Percentiles rank a stretch among this genome's conserved stretches.
Conservation (phyloP, 2,797 vertebrate species). For the Anableps anableps region DNA sequence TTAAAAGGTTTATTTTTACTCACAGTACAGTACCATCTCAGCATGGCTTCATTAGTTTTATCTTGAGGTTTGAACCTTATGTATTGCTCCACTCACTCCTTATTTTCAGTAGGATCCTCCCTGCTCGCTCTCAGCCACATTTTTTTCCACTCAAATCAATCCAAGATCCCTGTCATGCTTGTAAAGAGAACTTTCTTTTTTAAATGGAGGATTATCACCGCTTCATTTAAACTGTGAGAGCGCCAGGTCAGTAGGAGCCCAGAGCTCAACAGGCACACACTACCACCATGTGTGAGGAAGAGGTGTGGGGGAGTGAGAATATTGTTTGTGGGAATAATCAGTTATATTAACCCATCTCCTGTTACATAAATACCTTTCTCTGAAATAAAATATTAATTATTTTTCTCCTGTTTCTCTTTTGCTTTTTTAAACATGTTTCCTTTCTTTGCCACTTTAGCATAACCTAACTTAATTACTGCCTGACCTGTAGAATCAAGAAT, state of each 20-base stretch:
- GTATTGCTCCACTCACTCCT: slow-evolving; percentile 24
- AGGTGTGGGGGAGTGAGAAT: slow-evolving; percentile 4
- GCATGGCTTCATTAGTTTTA: slow-evolving; percentile 10
- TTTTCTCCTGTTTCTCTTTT: slow-evolving; percentile 18
- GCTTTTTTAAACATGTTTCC: slow-evolving; percentile 14
- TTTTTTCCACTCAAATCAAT: slow-evolving; percentile 26
- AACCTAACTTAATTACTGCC: not conserved
- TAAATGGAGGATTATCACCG: slow-evolving; percentile 16
- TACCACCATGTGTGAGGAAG: slow-evolving; percentile 30
- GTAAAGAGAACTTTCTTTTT: slow-evolving; percentile 5
- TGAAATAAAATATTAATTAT: slow-evolving; percentile 17
- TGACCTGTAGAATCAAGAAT: not conserved
- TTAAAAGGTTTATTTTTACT: slow-evolving; percentile 3
- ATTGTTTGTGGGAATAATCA: not conserved
- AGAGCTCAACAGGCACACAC: slow-evolving; percentile 8
- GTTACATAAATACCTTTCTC: slow-evolving; percentile 11
- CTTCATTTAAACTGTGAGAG: slow-evolving; percentile 22
- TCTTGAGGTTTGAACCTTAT: slow-evolving; percentile 3
- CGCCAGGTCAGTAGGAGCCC: slow-evolving; percentile 6
- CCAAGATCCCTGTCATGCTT: slow-evolving; percentile 6
- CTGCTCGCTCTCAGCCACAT: slow-evolving; percentile 14
- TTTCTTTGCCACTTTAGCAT: not conserved
- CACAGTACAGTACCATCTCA: not conserved
- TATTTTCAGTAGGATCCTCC: slow-evolving; percentile 26
- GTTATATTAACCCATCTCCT: not conserved